Evolutionary conservation across 2,113 vertebrate species (phyloP).

Genomic region (Podarcis muralis): DNA sequence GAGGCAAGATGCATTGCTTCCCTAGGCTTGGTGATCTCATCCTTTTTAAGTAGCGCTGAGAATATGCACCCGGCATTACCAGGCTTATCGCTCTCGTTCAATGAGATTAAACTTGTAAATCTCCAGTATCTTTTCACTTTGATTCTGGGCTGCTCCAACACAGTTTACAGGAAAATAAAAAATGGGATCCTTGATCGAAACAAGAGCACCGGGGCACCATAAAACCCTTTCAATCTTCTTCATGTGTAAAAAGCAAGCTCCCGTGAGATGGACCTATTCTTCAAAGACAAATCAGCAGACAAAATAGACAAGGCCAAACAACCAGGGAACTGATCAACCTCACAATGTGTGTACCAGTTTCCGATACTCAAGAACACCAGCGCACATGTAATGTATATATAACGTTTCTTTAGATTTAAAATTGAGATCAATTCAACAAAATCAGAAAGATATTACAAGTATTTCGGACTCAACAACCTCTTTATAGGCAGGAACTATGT

Average conservation of each 20-base stretch:
- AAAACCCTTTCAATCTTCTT: conserved; percentile 4
- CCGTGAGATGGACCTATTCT: background rate
- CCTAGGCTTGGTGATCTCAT: background rate
- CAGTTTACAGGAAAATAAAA: background rate
- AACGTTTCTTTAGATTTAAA: too few relatives aligned
- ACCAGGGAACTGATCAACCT: background rate
- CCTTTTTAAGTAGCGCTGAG: background rate
- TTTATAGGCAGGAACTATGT: too few relatives aligned
- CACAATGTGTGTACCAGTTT: background rate
- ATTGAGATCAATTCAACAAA: too few relatives aligned
- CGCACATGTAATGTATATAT: background rate
- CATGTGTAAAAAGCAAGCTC: background rate
- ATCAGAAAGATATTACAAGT: too few relatives aligned
- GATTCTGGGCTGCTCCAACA: background rate
- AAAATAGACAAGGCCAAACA: background rate
- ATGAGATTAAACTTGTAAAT: conserved; percentile 15
- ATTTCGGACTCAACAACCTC: too few relatives aligned
- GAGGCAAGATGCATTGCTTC: background rate
- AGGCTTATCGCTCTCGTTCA: background rate
- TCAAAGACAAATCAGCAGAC: background rate
- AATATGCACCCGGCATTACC: background rate
- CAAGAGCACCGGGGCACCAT: background rate
- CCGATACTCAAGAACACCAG: background rate
- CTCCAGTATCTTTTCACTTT: background rate
- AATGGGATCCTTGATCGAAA: conserved; percentile 3